Percentiles rank a stretch among this genome's conserved stretches.
These are phyloP conservation scores for Ectropis crepuscularia DNA, from an alignment of 2,888 invertebrate species.

Conservation along the genomic window DNA sequence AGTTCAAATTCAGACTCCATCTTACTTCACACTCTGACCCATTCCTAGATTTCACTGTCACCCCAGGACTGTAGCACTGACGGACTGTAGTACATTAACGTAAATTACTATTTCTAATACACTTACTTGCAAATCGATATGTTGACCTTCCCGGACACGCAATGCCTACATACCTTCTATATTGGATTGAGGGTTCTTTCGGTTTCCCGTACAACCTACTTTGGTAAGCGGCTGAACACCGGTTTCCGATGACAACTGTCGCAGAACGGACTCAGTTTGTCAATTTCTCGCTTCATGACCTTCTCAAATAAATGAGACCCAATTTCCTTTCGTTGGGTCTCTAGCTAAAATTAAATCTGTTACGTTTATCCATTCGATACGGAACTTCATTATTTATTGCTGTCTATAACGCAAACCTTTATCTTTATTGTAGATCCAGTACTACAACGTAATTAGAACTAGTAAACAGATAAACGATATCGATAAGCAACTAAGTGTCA, in stretches of 20 bases:
- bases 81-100: conserved; percentile 47
- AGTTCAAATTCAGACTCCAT: conserved; percentile 44
- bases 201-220: conserved; percentile 28
- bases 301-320: conserved; percentile 24
- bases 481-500: conserved; percentile 54
- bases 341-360: conserved; percentile 7
- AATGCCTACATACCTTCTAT: conserved; percentile 30
- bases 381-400: neutral
- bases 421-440: neutral
- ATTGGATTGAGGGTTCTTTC: conserved; percentile 25
- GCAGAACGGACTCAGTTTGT: conserved; percentile 11
- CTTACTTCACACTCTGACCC: conserved; percentile 41
- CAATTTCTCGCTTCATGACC: conserved; percentile 17
- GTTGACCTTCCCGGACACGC: conserved; percentile 39
- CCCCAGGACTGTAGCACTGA: conserved; percentile 25
- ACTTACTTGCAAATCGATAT: conserved; percentile 65
- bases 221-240: conserved; percentile 36
- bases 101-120: conserved; percentile 53
- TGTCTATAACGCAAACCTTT: neutral
- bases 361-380: conserved; percentile 11
- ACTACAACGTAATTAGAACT: conserved; percentile 6
- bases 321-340: conserved; percentile 16
- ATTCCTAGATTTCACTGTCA: conserved; percentile 36
- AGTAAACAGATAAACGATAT: conserved; percentile 26
- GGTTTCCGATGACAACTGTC: conserved; percentile 35